These are phyloP conservation scores for Nemurella pictetii DNA, from an alignment of 2,888 invertebrate species.

Conservation along the genomic window DNA sequence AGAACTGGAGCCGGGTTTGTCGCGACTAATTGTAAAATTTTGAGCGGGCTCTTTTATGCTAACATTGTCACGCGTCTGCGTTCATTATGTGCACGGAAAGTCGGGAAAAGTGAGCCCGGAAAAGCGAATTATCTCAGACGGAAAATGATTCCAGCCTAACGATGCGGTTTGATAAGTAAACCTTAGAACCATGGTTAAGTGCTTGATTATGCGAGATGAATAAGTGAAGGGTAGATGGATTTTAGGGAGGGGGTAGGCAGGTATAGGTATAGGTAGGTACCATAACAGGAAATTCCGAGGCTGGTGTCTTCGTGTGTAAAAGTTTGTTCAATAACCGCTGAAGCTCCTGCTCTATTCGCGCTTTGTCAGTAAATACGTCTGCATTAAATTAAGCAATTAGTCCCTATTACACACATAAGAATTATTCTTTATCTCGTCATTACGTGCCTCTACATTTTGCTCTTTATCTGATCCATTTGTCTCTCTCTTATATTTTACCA, in stretches of 20 bases:
- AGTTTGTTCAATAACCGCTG: background rate
- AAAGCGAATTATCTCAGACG: background rate
- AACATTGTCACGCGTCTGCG: conserved; percentile 1
- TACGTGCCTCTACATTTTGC: background rate
- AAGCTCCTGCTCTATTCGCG: background rate
- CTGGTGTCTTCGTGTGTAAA: background rate
- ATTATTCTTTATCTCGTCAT: background rate
- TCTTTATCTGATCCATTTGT: background rate
- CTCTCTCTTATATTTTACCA: background rate
- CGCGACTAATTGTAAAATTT: background rate
- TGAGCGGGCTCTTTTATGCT: conserved; percentile 4
- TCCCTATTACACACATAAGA: background rate
- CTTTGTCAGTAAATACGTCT: background rate
- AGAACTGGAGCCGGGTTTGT: background rate
- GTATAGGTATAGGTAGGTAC: background rate
- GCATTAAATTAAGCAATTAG: background rate
- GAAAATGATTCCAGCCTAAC: background rate
- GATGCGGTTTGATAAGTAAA: background rate
- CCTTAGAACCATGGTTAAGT: background rate
- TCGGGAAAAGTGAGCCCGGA: background rate
- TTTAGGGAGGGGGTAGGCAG: background rate
- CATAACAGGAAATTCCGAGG: background rate
- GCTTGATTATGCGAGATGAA: background rate
- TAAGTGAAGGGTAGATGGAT: background rate
- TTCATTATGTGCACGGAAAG: background rate